Base-by-base conservation (phyloP, 1,140 invertebrate genomes). In the Magallana gigas region DNA sequence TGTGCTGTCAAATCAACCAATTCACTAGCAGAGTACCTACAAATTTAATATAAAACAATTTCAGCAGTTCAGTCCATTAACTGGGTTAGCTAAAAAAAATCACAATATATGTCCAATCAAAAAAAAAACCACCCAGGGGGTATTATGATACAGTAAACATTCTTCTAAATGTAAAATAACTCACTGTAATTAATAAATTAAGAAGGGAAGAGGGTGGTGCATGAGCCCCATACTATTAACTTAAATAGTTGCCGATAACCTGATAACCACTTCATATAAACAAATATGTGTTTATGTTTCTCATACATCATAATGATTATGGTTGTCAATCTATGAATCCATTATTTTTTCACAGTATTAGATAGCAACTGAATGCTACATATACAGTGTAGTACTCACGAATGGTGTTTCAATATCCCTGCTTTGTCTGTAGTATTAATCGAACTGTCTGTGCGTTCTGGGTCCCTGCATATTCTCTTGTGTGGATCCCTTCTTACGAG, bases 31-130 rank as follows among this genome's bases (percentile, higher is more conserved):
- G 59, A 60, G 8, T 60, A 60, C 59, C 59, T 60, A 60, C 59
- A 60, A 60, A 60, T 60, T 60, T 60, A 60, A 60, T 60, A 60
- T 60, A 60, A 60, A 60, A 60, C 59, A 60, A 8, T 60, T 60
- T 60, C 59, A 60, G 7, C 59, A 60, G 59, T 60, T 60, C 2
- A 60, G 59, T 60, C 8, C 2, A 60, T 60, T 60, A 60, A 60
- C 59, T 60, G 59, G 59, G 59, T 60, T 8, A 60, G 59, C 59
- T 60, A 60, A 60, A 60, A 60, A 60, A 60, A 6, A 8, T 60
- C 59, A 60, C 59, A 60, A 12, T 60, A 8, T 60, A 60, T 60
- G 59, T 60, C 59, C 59, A 48, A 48, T 48, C 36, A 36, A 4
- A 48, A 48, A 48, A 36, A 36, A 48, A 48, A 48, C 1, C 36